These are phyloP conservation scores for Euphydryas editha DNA, from an alignment of 2,888 invertebrate species.

Conservation along the genomic window DNA sequence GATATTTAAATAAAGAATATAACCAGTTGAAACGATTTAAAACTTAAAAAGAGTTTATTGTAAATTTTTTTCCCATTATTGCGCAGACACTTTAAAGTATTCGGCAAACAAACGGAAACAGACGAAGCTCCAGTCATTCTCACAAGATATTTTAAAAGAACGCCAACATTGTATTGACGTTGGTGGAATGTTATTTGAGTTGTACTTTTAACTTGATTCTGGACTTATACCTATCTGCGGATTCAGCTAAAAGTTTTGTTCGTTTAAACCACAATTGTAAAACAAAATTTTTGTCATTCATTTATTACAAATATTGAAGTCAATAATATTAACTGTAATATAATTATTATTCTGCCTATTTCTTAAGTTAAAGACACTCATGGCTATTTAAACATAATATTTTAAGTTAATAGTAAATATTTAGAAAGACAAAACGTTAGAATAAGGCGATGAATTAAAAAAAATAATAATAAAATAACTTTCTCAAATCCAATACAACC, in stretches of 20 bases:
- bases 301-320: too few relatives aligned
- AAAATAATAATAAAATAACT: too few relatives aligned
- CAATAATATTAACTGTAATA: too few relatives aligned
- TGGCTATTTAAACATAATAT: too few relatives aligned
- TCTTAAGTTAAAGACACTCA: too few relatives aligned
- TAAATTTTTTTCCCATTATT: conserved; percentile 4
- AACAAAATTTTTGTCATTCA: background rate
- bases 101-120: background rate
- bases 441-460: too few relatives aligned
- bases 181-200: conserved; percentile 14
- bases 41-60: background rate
- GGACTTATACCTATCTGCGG: background rate
- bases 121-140: conserved; percentile 1
- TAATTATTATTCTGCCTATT: too few relatives aligned
- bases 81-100: background rate
- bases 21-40: background rate
- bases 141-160: conserved; percentile 16
- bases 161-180: conserved; percentile 13
- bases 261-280: background rate
- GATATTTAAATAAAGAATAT: conserved; percentile 2
- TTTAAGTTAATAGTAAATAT: too few relatives aligned
- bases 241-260: background rate
- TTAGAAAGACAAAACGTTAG: too few relatives aligned
- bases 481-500: too few relatives aligned
- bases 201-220: conserved; percentile 12